Base-by-base conservation (phyloP, 2,113 vertebrate genomes). In the Anhinga anhinga region DNA sequence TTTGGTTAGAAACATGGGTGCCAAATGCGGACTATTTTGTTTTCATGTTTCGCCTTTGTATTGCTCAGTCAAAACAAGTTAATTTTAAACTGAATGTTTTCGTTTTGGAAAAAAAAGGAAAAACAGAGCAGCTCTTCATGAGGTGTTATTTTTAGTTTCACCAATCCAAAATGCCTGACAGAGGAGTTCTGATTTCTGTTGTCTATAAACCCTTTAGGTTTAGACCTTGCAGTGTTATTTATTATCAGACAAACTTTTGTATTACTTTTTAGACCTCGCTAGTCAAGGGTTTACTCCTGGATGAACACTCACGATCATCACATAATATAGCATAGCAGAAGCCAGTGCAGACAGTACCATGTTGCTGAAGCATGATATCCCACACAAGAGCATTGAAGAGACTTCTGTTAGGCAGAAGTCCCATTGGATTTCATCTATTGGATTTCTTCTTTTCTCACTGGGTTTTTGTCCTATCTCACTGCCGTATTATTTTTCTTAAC, bases 61-160 rank as follows among this genome's bases (percentile, higher is more conserved):
- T 69, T 65, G 21, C 69, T 82, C 55, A 79, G 82, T 49, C 88
- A 94, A 94, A 97, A 82, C 65, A 94, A 86, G 72, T 52, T 95
- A 71, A 86, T 78, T 94, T 96, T 92, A 81, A 96, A 81, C 36
- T 11, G 65, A 86, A 81, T 92, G 59, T 92, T 94, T 96, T 78
- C 47, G 34, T 73, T 92, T 72, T 4, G 42, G 5, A 10, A 7
- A 15, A 73, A 18, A 30, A 38, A 13, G 8, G 6, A 27, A 72
- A 80, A 80, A 26, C 15, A 96, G 27, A 45, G 32, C 14, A 53
- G 76, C n/a, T 83, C 62, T 93, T 90, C 78, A 55, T 67, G 76
- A 78, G n/a, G 14, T 27, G 19, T 34, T 96, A 74, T 82, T 96
- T 94, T 92, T 90, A 92, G 55, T 67, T 59, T 50, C 40, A 40